Base-by-base conservation (phyloP, 2,888 invertebrate species). In the Drosophila flavopinicola region DNA sequence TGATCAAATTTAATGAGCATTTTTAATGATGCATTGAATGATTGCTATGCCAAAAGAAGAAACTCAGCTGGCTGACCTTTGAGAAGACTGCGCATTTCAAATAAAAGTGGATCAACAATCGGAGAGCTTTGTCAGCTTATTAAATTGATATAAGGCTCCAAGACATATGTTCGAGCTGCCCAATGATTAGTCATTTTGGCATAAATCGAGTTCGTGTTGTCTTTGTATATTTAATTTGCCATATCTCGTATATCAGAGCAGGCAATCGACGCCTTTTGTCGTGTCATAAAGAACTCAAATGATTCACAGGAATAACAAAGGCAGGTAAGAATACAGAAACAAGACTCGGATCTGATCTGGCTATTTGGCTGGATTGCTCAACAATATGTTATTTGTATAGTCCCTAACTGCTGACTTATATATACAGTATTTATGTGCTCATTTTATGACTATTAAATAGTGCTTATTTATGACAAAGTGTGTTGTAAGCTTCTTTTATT, bases 261-360 rank as follows among this genome's bases (percentile, higher is more conserved):
- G 66, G 15, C 53, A 35, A 68, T 61, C 37, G 44, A 49, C 42
- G 35, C 23, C 52, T 30, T 53, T 49, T 20, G 27, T 24, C n/a
- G 13, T 11, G 52, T 29, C 44, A 29, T 17, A 52, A 67, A 42
- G 35, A 38, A 39, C 25, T 47, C 23, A 35, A 51, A 44, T 66
- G 57, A 66, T 30, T 66, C 66, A 66, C 33, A 11, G 30, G 23
- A 30, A 24, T 39, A 35, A 66, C 57, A 64, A 53, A 63, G 45
- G 9, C 27, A 23, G 0, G 15, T 20, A 3, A 10, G 6, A 11
- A 3, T 20, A 2, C 2, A 20, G 2, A 20, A 20, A 20, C 2
- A 20, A 20, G 2, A 20, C 20, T 20, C 20, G 4, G 9, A 1
- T 15, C 10, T 11, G 6, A 20, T 20, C 4, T 4, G 33, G 9